These are phyloP conservation scores for Dryocosmus kuriphilus DNA, from an alignment of 2,888 invertebrate genomes.

Conservation along the genomic window DNA sequence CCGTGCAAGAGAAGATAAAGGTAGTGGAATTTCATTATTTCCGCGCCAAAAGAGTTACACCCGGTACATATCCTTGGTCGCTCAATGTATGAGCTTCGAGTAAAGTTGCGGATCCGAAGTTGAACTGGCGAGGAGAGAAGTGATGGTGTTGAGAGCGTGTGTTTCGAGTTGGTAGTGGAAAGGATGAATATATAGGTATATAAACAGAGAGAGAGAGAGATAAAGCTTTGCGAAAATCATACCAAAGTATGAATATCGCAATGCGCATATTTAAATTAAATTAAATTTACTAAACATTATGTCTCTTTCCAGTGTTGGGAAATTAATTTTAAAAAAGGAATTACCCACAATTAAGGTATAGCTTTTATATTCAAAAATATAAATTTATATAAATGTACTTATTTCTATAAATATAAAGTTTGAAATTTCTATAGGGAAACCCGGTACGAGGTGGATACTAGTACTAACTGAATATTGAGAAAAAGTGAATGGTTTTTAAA, in stretches of 20 bases:
- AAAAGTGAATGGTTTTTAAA: too few species aligned
- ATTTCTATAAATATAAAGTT: too few species aligned
- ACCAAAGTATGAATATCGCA: not conserved
- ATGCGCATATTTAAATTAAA: not conserved
- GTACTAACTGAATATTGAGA: too few species aligned
- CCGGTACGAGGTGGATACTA: too few species aligned
- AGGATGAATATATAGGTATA: slow-evolving; percentile 22
- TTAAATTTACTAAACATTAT: not conserved
- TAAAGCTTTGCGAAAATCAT: not conserved
- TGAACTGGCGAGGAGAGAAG: slow-evolving; percentile 31
- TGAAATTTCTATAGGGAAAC: too few species aligned
- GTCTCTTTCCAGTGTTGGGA: not conserved
- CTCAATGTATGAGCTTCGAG: slow-evolving; percentile 29
- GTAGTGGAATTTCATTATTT: slow-evolving; percentile 27
- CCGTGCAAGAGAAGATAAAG: not conserved
- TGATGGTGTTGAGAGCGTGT: not conserved
- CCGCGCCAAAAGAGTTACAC: slow-evolving; percentile 33
- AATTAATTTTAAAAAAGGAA: not conserved
- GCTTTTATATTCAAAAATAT: too few species aligned
- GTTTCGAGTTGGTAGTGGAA: not conserved
- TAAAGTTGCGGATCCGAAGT: slow-evolving; percentile 41
- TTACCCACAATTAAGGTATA: too few species aligned
- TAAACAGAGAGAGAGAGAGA: not conserved
- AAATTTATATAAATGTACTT: too few species aligned
- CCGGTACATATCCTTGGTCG: slow-evolving; percentile 24